Conservation (phyloP, 2,113 vertebrate genomes). For the Pelodiscus sinensis region DNA sequence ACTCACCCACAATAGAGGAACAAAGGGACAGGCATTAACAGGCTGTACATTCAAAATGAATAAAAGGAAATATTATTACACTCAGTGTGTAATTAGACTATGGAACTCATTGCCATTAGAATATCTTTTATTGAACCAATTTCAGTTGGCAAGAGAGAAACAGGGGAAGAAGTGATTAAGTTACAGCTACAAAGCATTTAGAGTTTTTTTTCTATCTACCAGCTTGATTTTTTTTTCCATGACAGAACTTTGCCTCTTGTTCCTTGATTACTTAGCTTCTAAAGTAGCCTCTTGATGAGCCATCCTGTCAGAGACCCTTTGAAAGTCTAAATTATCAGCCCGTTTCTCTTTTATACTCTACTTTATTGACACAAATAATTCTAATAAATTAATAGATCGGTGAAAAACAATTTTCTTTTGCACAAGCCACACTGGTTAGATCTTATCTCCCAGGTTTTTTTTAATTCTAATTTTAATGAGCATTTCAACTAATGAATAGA, state of each 20-base stretch:
- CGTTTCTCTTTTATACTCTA: background rate
- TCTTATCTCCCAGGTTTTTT: background rate
- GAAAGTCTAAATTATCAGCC: background rate
- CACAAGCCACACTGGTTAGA: background rate
- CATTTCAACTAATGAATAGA: background rate
- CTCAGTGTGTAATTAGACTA: background rate
- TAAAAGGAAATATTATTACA: background rate
- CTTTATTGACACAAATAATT: background rate
- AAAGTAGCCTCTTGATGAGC: background rate
- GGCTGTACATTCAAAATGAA: background rate
- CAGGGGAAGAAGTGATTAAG: too few relatives aligned
- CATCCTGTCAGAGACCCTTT: slow-evolving; percentile 31
- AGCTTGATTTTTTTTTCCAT: background rate
- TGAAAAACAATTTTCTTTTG: slow-evolving; percentile 19
- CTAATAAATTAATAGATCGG: background rate
- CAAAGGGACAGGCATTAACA: background rate
- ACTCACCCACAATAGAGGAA: background rate
- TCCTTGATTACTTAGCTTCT: slow-evolving; percentile 4
- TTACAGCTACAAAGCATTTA: background rate
- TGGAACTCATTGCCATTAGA: accelerated
- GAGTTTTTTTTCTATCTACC: slow-evolving; percentile 21
- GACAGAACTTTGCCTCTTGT: slow-evolving; percentile 7
- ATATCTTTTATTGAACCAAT: background rate
- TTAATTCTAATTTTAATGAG: background rate
- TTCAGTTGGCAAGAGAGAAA: background rate